These are phyloP conservation scores for Ommatoiulus sabulosus DNA, from an alignment of 2,888 invertebrate genomes.

Conservation along the genomic window DNA sequence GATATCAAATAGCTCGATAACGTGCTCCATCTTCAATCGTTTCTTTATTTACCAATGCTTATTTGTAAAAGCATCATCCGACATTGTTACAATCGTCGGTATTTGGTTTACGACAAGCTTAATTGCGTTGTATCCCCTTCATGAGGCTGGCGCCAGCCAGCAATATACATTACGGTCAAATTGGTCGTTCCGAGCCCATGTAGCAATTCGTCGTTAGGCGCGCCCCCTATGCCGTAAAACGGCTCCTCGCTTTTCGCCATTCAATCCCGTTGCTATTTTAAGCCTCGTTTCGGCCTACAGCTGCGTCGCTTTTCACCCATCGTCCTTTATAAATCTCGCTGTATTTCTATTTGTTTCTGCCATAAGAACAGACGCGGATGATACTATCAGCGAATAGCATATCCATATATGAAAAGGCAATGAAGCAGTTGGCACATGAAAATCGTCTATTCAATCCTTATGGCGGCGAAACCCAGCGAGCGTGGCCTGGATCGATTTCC, in stretches of 20 bases:
- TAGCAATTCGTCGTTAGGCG: background rate
- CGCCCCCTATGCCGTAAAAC: background rate
- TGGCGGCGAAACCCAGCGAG: background rate
- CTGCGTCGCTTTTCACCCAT: background rate
- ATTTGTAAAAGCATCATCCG: no score
- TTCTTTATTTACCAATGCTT: no score
- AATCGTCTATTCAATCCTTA: background rate
- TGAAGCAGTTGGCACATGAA: conserved; percentile 25
- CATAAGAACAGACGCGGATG: background rate
- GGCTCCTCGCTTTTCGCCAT: background rate
- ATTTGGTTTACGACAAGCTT: no score
- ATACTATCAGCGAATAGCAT: conserved; percentile 18
- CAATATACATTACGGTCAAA: no score
- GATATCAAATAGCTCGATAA: no score
- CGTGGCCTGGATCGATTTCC: conserved; percentile 38
- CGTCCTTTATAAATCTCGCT: conserved; percentile 41
- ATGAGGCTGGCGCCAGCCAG: no score
- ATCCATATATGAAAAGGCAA: conserved; percentile 35
- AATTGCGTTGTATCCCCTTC: no score
- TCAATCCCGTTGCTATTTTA: background rate
- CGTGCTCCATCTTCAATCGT: no score
- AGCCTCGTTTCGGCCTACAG: background rate
- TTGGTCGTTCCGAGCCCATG: no score
- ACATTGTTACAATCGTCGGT: no score
- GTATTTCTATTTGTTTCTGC: conserved; percentile 37